Conservation (phyloP, 2,113 vertebrate genomes). For the Daboia siamensis region DNA sequence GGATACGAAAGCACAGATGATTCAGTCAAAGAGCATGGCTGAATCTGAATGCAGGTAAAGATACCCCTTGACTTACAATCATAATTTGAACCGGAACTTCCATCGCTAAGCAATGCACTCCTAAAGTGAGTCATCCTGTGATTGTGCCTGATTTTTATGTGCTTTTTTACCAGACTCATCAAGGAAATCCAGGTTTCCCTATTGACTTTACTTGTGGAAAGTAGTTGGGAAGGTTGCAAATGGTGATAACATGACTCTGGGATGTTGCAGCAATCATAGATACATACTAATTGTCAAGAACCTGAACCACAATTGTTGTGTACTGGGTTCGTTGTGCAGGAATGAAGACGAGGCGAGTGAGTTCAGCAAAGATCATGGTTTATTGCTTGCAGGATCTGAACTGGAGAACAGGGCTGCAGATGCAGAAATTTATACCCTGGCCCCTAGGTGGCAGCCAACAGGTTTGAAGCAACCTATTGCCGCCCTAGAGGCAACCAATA, state of each 20-base stretch:
- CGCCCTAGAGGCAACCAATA: too few relatives aligned
- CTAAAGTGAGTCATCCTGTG: background rate
- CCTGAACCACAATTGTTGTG: background rate
- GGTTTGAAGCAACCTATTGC: too few relatives aligned
- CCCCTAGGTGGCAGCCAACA: too few relatives aligned
- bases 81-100: background rate
- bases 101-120: background rate
- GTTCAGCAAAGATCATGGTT: too few relatives aligned
- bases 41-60: background rate
- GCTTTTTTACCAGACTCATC: background rate
- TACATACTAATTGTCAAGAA: background rate
- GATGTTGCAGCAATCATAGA: background rate
- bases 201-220: background rate
- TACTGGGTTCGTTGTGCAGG: too few relatives aligned
- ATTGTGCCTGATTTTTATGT: background rate
- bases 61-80: background rate
- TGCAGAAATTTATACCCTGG: too few relatives aligned
- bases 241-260: background rate
- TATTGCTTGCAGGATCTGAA: too few relatives aligned
- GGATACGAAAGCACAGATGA: background rate
- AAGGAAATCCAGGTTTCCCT: background rate
- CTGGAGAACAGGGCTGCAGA: too few relatives aligned
- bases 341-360: too few relatives aligned
- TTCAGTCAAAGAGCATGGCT: background rate
- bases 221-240: background rate